Base-by-base conservation (phyloP, 2,888 invertebrate species). In the Arctia plantaginis region DNA sequence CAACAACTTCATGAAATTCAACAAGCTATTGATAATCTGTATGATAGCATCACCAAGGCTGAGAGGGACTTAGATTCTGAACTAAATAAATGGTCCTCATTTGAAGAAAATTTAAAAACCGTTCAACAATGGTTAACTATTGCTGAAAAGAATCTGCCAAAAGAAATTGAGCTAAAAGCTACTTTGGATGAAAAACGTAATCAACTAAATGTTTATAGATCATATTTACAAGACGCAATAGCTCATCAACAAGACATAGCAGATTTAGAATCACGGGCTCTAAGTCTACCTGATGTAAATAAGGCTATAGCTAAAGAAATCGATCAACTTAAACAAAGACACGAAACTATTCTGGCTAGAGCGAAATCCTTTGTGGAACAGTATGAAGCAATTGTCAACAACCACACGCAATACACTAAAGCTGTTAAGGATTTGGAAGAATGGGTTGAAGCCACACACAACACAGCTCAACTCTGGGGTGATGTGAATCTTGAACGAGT, bases 101-200 rank as follows among this genome's bases (percentile, higher is more conserved):
- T 99, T 89, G 98, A 99, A 91, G 98, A 99, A 86, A 97, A 97
- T 82, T 96, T 98, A 23, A 98, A 98, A 74, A 97, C 96, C 66
- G 97, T 99, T 41, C 97, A 97, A 85, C 96, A 96, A 72, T 99
- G 99, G 99, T 90, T 99, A 73, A 96, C 96, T 65, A 96, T 97
- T 72, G 97, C 97, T 13, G 98, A 98, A 88, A 96, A 96, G 77
- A 97, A 98, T 82, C 92, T 99, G 39, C 97, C 98, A 0, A 96
- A 96, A 72, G 98, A 98, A 82, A 97, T 99, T 64, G 98, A 98
- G 88, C 91, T 98, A 7, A 98, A 97, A 88, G 97, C 98, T 0
- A 98, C 98, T 0, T 93, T 99, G 77, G 99, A 99, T 91, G 99
- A 99, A 90, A 99, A 99, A 92, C 97, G 98, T 77, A 97, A 97